Evolutionary conservation across 2,113 vertebrate species (phyloP).

Genomic region (Nothoprocta pentlandii): DNA sequence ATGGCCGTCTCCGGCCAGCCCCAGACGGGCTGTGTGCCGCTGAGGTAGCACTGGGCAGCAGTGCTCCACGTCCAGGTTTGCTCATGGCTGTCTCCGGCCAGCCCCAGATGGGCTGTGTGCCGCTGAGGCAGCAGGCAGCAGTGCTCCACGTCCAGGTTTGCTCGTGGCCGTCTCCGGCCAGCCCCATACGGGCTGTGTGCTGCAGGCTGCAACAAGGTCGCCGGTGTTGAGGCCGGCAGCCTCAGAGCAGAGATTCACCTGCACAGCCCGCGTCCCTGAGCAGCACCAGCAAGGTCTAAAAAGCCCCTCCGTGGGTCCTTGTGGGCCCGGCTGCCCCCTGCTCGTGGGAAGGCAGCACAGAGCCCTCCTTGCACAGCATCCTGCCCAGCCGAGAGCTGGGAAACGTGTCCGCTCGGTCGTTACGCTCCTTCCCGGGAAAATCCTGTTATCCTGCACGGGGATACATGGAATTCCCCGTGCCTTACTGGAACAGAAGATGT

Average conservation of each 20-base stretch:
- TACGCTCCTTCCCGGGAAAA: constrained; percentile 16
- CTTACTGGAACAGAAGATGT: background rate
- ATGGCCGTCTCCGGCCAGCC: no score
- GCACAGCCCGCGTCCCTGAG: background rate
- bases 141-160: no score
- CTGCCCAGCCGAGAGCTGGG: background rate
- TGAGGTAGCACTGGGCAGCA: no score
- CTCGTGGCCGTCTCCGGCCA: no score
- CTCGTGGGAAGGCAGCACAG: background rate
- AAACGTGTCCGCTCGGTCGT: background rate
- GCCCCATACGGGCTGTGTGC: rapidly evolving
- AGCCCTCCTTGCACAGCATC: background rate
- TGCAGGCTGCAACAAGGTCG: background rate
- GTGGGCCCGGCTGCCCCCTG: background rate
- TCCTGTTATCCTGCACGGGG: constrained; percentile 3
- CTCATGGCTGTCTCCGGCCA: no score
- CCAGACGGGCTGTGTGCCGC: no score
- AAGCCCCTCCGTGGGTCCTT: background rate
- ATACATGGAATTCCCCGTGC: constrained; percentile 25
- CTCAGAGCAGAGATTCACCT: background rate
- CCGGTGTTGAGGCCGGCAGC: background rate
- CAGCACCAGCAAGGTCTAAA: background rate
- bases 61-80: no score
- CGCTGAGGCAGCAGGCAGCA: no score
- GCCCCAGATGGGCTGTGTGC: no score